Conservation (phyloP, 2,113 vertebrate species). For the Cololabis saira region DNA sequence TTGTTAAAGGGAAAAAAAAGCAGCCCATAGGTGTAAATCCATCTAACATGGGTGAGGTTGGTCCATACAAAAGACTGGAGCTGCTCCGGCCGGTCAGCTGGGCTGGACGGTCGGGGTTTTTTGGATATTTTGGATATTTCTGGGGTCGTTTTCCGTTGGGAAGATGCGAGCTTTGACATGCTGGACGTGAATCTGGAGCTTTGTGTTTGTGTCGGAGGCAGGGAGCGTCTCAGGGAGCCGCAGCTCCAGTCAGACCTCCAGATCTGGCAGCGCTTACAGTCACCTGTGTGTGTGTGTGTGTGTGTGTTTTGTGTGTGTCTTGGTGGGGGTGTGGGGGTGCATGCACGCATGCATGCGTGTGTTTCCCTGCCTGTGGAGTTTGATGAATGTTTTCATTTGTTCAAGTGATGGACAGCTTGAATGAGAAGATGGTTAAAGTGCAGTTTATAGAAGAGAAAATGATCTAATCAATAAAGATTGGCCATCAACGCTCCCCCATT, state of each 20-base stretch:
- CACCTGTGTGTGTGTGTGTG: too few relatives aligned
- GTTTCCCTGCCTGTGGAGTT: too few relatives aligned
- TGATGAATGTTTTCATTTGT: too few relatives aligned
- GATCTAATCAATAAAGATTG: too few relatives aligned
- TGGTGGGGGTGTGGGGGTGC: slow-evolving; percentile 17
- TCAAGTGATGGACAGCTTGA: too few relatives aligned
- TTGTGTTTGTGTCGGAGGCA: slow-evolving; percentile 32
- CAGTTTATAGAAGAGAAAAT: too few relatives aligned
- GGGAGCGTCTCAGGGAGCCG: slow-evolving; percentile 14
- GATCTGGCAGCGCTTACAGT: slow-evolving; percentile 48
- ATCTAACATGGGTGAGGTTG: slow-evolving; percentile 68
- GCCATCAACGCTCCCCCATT: not conserved
- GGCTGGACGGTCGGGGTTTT: not conserved
- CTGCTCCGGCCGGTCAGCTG: slow-evolving; percentile 19
- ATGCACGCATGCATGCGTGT: slow-evolving; percentile 4
- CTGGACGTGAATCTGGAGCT: not conserved
- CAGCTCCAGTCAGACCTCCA: slow-evolving; percentile 20
- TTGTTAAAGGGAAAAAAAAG: not conserved
- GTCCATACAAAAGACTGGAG: slow-evolving; percentile 63
- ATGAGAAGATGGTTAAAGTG: too few relatives aligned
- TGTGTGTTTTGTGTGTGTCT: too few relatives aligned
- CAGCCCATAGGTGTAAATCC: slow-evolving; percentile 51
- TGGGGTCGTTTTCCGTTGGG: not conserved
- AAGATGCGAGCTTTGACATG: not conserved
- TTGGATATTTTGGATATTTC: too few relatives aligned